Evolutionary conservation across 2,888 invertebrate genomes (phyloP).

Genomic region (Vanessa cardui): DNA sequence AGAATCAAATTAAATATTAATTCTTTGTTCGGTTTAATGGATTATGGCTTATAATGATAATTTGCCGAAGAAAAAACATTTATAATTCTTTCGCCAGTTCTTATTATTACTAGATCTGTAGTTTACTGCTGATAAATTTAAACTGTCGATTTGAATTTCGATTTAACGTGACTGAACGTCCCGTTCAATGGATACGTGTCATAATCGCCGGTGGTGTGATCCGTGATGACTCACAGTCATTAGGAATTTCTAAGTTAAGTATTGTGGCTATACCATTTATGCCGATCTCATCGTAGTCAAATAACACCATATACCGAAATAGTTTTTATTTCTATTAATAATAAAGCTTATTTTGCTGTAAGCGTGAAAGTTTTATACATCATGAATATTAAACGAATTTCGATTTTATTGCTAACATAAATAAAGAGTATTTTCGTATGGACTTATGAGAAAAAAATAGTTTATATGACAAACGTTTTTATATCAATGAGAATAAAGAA

Average conservation of each 20-base stretch:
- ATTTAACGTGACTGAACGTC: not conserved
- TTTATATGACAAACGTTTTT: not conserved
- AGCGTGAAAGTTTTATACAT: not conserved
- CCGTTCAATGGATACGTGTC: slow-evolving; percentile 30
- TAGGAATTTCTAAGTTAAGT: slow-evolving; percentile 41
- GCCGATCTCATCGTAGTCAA: slow-evolving; percentile 30
- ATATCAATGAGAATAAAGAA: not conserved
- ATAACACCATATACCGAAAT: not conserved
- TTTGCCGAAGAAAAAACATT: too few relatives aligned
- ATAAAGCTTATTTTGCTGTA: slow-evolving; percentile 16
- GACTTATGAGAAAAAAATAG: not conserved
- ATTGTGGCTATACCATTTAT: slow-evolving; percentile 36
- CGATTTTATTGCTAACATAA: not conserved
- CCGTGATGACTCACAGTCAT: slow-evolving; percentile 42
- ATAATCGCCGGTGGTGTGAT: slow-evolving; percentile 23
- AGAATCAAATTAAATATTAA: too few relatives aligned
- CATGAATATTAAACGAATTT: slow-evolving; percentile 7
- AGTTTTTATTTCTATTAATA: not conserved
- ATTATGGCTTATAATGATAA: too few relatives aligned
- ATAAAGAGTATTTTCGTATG: slow-evolving; percentile 18
- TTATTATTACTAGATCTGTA: too few relatives aligned
- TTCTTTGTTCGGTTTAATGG: too few relatives aligned
- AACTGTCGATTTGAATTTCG: not conserved
- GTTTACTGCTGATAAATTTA: not conserved
- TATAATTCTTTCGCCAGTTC: too few relatives aligned